Evolutionary conservation across 2,888 invertebrate species (phyloP).

Genomic region (Brachylomia viminalis): DNA sequence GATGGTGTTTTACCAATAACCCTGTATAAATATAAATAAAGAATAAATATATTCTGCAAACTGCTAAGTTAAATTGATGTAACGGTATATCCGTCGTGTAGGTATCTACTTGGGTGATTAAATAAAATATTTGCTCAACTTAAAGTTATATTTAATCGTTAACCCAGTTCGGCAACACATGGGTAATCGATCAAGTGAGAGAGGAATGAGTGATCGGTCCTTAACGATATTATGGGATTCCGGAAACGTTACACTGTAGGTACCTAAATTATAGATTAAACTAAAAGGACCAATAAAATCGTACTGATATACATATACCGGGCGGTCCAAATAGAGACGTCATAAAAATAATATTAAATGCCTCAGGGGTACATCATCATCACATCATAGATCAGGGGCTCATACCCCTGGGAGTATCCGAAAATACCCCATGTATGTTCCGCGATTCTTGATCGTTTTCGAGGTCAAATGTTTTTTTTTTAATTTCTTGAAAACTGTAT

Average conservation of each 20-base stretch:
- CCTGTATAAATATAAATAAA: no score
- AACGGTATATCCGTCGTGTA: neutral
- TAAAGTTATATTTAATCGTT: constrained; percentile 36
- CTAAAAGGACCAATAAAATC: neutral
- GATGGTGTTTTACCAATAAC: no score
- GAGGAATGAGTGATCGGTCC: constrained; percentile 29
- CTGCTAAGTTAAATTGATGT: no score
- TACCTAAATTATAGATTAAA: neutral
- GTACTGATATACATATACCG: neutral
- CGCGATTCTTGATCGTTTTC: no score
- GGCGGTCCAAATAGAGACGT: no score
- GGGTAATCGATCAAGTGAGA: constrained; percentile 43
- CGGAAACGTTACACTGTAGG: neutral
- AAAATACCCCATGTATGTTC: no score
- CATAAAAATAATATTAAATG: no score
- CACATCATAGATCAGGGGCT: no score
- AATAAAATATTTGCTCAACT: constrained; percentile 20
- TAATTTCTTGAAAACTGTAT: no score
- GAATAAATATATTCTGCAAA: neutral
- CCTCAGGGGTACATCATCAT: no score
- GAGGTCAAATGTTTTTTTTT: no score
- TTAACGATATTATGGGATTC: constrained; percentile 1
- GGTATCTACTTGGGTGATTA: neutral
- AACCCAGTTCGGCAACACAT: constrained; percentile 30
- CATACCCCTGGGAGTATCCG: no score